phyloP scores from a whole-genome alignment of 2,797 vertebrate species.

The Megaceryle alcyon region DNA sequence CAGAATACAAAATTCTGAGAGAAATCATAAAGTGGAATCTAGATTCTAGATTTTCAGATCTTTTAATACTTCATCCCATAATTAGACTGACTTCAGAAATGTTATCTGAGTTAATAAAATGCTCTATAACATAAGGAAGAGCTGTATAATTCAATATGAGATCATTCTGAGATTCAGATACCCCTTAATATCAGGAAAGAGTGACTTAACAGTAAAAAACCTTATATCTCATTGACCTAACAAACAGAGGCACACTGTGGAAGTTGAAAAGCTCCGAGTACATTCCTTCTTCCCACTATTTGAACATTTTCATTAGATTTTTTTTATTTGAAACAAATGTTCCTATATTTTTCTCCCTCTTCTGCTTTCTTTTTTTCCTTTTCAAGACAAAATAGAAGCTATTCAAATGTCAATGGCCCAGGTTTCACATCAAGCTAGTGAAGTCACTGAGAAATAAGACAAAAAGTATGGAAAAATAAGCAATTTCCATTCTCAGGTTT shows the following conservation, averaged over 20 bases:
- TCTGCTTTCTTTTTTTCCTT: neutral
- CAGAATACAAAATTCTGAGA: neutral
- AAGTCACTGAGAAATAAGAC: neutral
- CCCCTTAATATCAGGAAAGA: neutral
- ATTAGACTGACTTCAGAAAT: neutral
- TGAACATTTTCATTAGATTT: neutral
- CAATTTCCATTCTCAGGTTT: neutral
- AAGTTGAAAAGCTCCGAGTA: neutral
- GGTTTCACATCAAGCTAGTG: neutral
- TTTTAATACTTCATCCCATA: neutral
- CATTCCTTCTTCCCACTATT: neutral
- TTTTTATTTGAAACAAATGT: neutral
- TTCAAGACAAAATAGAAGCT: neutral
- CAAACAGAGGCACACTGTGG: neutral
- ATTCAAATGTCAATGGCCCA: neutral
- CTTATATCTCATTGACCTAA: neutral
- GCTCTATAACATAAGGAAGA: neutral
- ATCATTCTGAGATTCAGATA: neutral
- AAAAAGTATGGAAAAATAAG: neutral
- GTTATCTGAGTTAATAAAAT: neutral
- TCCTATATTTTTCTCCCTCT: neutral
- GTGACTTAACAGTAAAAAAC: neutral
- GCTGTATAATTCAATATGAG: rapidly evolving
- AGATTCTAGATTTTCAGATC: neutral
- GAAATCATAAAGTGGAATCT: neutral